These are phyloP conservation scores for Ditylenchus weischeri DNA, from an alignment of 2,888 invertebrate genomes.

Conservation along the genomic window DNA sequence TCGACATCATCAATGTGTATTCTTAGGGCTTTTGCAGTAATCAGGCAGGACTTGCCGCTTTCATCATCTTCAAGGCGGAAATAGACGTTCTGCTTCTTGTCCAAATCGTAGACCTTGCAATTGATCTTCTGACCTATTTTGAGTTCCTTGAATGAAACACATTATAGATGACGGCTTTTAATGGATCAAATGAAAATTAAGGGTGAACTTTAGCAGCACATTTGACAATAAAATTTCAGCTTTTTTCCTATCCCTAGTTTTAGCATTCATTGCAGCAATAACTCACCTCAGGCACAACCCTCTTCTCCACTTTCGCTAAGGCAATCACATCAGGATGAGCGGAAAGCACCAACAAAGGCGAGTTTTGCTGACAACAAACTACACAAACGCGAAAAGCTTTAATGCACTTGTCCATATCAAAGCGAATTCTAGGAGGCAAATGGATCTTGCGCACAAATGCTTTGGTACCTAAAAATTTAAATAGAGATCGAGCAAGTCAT, in stretches of 20 bases:
- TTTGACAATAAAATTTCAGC: too few relatives aligned
- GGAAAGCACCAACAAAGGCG: constrained; percentile 47
- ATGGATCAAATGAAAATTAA: too few relatives aligned
- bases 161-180: too few relatives aligned
- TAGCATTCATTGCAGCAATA: too few relatives aligned
- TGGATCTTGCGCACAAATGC: constrained; percentile 48
- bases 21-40: constrained; percentile 31
- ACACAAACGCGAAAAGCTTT: constrained; percentile 50
- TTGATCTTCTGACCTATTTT: constrained; percentile 40
- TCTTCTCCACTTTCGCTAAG: constrained; percentile 45
- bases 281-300: constrained; percentile 35
- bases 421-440: constrained; percentile 53
- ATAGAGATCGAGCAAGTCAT: background rate
- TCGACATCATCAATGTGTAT: constrained; percentile 27
- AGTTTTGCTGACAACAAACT: constrained; percentile 47
- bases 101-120: constrained; percentile 41
- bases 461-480: constrained; percentile 36
- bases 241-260: too few relatives aligned
- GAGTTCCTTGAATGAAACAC: constrained; percentile 27
- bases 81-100: constrained; percentile 40
- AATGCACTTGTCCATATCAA: constrained; percentile 39
- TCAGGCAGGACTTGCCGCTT: constrained; percentile 24
- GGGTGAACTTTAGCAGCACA: too few relatives aligned
- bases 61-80: constrained; percentile 33
- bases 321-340: constrained; percentile 57